Percentiles rank a stretch among this genome's conserved stretches.
Evolutionary conservation across 2,797 vertebrate genomes (phyloP).

Genomic region (Pristis pectinata): DNA sequence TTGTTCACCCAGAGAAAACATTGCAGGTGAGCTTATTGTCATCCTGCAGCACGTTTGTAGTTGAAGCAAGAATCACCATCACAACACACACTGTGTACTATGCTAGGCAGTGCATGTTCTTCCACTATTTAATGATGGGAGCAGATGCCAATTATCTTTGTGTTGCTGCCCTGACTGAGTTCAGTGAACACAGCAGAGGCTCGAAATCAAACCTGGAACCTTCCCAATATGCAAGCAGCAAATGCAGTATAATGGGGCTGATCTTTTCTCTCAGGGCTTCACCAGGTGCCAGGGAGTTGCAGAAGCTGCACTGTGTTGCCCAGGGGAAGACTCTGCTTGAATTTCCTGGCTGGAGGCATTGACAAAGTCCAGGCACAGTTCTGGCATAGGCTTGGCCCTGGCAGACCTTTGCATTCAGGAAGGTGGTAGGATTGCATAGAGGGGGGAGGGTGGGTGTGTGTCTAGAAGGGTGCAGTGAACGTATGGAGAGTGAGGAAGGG

Average conservation of each 20-base stretch:
- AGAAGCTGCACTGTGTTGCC: background rate
- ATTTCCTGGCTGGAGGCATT: background rate
- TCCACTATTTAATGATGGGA: background rate
- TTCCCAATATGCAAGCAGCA: background rate
- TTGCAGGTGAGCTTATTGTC: background rate
- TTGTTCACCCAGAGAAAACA: background rate
- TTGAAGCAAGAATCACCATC: background rate
- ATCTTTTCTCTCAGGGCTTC: background rate
- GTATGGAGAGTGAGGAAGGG: no score
- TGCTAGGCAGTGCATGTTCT: background rate
- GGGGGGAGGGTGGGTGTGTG: background rate
- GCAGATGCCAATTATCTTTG: background rate
- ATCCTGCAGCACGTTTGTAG: background rate
- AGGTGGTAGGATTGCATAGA: background rate
- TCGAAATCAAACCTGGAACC: background rate
- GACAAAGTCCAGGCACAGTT: background rate
- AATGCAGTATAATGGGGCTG: background rate
- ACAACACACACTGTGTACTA: background rate
- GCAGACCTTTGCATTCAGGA: background rate
- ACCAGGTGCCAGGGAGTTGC: background rate
- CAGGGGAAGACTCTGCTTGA: background rate
- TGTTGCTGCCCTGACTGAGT: background rate
- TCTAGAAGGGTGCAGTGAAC: no score
- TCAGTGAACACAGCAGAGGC: background rate
- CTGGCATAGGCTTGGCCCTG: background rate